phyloP scores from a whole-genome alignment of 92 coral and sea anemone species.

The Paramuricea clavata region DNA sequence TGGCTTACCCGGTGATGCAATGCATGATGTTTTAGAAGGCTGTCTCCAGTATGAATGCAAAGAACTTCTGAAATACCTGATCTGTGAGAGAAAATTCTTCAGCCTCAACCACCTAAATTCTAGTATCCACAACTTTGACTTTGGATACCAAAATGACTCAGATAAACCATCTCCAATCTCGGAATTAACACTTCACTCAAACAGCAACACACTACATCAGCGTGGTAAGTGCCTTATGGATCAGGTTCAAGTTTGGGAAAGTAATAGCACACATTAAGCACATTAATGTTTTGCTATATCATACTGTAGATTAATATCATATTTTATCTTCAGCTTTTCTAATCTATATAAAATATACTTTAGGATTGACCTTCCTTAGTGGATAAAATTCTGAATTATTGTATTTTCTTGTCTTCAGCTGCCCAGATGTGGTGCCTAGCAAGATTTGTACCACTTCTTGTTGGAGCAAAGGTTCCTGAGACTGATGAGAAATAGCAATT shows the following conservation, averaged over 20 bases:
- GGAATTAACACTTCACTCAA: slow-evolving; percentile 42
- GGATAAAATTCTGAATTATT: not conserved
- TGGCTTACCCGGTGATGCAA: slow-evolving; percentile 75
- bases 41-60: slow-evolving; percentile 61
- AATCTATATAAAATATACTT: not conserved
- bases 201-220: slow-evolving; percentile 66
- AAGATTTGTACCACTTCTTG: slow-evolving; percentile 54
- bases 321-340: too few relatives aligned
- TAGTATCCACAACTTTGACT: slow-evolving; percentile 61
- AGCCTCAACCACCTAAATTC: slow-evolving; percentile 56
- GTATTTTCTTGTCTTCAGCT: slow-evolving; percentile 51
- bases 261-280: slow-evolving; percentile 38
- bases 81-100: slow-evolving; percentile 53
- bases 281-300: slow-evolving; percentile 25
- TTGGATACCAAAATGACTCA: slow-evolving; percentile 64
- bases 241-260: not conserved
- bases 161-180: slow-evolving; percentile 52
- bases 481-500: slow-evolving; percentile 15
- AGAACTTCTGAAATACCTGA: slow-evolving; percentile 65
- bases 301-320: not conserved
- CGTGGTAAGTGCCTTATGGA: slow-evolving; percentile 53
- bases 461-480: slow-evolving; percentile 34
- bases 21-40: slow-evolving; percentile 76
- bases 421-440: slow-evolving; percentile 78
- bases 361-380: not conserved